These are phyloP conservation scores for Temnothorax ravouxi DNA, from an alignment of 2,888 invertebrate species.

Conservation along the genomic window DNA sequence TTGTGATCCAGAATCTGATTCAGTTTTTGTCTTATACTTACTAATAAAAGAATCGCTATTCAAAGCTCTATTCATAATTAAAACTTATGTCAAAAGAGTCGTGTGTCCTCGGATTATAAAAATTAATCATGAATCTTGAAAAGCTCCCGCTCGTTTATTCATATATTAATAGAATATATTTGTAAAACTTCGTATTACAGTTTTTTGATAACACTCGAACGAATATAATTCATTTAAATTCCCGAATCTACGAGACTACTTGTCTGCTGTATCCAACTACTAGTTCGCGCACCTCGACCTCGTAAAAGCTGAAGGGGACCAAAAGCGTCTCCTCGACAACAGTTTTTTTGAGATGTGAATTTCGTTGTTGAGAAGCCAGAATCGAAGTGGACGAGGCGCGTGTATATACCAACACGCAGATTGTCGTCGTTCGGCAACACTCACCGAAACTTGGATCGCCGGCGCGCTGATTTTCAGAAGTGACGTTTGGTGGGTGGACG, in stretches of 20 bases:
- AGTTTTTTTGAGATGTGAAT: not conserved
- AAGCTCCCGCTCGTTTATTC: not conserved
- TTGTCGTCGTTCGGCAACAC: conserved; percentile 50
- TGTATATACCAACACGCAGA: conserved; percentile 30
- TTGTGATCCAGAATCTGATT: not conserved
- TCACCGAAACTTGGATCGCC: conserved; percentile 64
- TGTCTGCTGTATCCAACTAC: not conserved
- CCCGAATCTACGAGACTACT: not conserved
- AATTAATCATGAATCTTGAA: not conserved
- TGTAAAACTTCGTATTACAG: not conserved
- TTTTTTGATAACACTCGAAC: not conserved
- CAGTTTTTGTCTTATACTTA: not conserved
- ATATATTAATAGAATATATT: not conserved
- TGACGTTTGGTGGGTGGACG: conserved; percentile 31
- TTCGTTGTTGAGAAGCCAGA: not conserved
- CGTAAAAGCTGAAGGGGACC: not conserved
- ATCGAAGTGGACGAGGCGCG: conserved; percentile 44
- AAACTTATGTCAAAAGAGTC: not conserved
- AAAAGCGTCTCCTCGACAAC: not conserved
- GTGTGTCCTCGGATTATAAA: not conserved
- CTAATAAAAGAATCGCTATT: not conserved
- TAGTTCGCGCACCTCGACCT: not conserved
- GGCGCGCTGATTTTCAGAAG: conserved; percentile 66
- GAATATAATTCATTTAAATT: not conserved
- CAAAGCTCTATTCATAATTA: not conserved